Percentiles rank a stretch among this genome's conserved stretches.
Evolutionary conservation across 1,140 invertebrate genomes (phyloP).

Genomic region (Phymastichus coffea): DNA sequence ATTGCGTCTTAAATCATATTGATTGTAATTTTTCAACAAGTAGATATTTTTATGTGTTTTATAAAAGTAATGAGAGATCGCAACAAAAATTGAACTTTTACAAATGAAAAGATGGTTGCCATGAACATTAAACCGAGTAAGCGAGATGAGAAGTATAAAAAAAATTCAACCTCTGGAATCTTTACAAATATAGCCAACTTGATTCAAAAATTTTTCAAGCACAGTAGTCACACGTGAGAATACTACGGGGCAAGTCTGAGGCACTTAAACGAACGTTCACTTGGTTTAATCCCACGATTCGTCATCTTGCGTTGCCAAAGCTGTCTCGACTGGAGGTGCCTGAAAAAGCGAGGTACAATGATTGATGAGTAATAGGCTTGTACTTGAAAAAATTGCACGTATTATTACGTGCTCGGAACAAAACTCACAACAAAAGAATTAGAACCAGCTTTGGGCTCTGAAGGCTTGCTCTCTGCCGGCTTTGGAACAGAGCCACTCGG

Average conservation of each 20-base stretch:
- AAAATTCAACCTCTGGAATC: slow-evolving; percentile 8
- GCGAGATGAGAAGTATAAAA: background rate
- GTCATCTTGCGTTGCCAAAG: background rate
- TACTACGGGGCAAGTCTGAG: background rate
- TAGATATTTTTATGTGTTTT: too few species aligned
- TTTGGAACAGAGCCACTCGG: slow-evolving; percentile 6
- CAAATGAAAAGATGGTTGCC: background rate
- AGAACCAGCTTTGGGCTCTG: background rate
- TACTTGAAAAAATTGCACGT: too few species aligned
- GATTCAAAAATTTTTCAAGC: background rate
- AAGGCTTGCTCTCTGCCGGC: background rate
- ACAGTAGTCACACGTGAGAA: background rate
- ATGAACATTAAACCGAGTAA: background rate
- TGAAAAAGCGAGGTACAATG: too few species aligned
- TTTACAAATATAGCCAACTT: background rate
- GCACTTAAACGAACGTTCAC: slow-evolving; percentile 4
- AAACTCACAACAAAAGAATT: too few species aligned
- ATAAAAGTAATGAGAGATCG: background rate
- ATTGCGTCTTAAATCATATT: too few species aligned
- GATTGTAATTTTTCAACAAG: too few species aligned
- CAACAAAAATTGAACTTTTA: background rate
- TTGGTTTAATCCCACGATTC: slow-evolving; percentile 26
- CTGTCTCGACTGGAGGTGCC: background rate
- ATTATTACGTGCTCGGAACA: too few species aligned
- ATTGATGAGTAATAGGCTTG: too few species aligned